Base-by-base conservation (phyloP, 2,797 vertebrate species). In the Myripristis murdjan region DNA sequence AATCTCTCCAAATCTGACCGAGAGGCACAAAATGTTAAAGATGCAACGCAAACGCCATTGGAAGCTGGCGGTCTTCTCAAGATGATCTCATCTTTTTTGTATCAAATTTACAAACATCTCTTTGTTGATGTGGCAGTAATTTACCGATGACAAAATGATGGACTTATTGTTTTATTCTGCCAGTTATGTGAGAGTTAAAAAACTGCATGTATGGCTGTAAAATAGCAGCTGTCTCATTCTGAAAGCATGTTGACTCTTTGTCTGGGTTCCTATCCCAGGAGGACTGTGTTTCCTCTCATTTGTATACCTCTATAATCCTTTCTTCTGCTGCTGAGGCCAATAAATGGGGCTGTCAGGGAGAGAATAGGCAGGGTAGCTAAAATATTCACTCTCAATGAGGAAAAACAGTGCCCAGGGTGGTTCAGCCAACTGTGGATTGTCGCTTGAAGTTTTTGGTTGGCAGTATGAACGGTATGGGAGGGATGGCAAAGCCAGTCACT, bases 281-380 rank as follows among this genome's bases (percentile, higher is more conserved):
- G 79, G 70, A 65, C 75, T 77, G 74, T 73, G 74, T 71, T 65
- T 61, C 63, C 62, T 62, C 72, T 84, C 57, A 54, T 88, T 82
- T 79, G 76, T 77, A 79, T 82, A 81, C 67, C 59, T 81, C 74
- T 58, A 63, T 83, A 89, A 90, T 84, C 82, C 87, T 77, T 75
- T 69, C 61, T 59, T 87, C 80, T 61, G 77, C 81, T 70, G 73
- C 20, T 64, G 51, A 75, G 70, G 64, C 81, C 82, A 79, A 82
- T 81, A 79, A 85, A 84, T 56, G 59, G 55, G 35, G 26, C 65
- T 69, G 77, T 84, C 68, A 43, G 65, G 26, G 62, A 78, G 68
- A 75, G 70, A 82, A 49, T 35, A 22, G 63, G 56, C 60, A 64
- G 66, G 53, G 65, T 69, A 51, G 53, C 14, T 44, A 71, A 83